These are phyloP conservation scores for Synergus itoensis DNA, from an alignment of 2,888 invertebrate genomes.

Conservation along the genomic window DNA sequence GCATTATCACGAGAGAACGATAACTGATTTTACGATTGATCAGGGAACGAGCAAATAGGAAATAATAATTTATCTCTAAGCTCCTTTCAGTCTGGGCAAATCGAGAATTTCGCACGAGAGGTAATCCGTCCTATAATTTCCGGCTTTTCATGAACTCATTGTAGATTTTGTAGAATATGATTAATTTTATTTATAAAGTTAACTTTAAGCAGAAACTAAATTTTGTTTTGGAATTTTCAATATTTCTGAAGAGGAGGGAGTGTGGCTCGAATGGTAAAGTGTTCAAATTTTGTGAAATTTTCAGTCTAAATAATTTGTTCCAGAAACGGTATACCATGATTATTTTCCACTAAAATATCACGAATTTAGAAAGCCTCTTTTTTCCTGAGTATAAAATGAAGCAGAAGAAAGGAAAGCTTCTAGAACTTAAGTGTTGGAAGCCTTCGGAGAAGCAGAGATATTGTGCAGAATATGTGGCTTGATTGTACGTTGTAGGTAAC, in stretches of 20 bases:
- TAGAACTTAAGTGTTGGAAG: background rate
- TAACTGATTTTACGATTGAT: conserved; percentile 6
- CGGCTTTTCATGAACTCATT: background rate
- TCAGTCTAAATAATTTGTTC: background rate
- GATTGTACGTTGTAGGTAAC: background rate
- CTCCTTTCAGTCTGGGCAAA: background rate
- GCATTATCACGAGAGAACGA: background rate
- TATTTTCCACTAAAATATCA: background rate
- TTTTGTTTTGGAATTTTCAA: background rate
- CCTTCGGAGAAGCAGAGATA: background rate
- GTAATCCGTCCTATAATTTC: background rate
- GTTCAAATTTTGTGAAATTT: too few relatives aligned
- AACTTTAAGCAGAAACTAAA: background rate
- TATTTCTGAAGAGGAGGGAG: too few relatives aligned
- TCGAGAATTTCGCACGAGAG: background rate
- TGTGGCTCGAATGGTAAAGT: too few relatives aligned
- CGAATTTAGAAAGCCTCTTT: background rate
- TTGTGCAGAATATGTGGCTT: background rate
- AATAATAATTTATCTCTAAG: conserved; percentile 3
- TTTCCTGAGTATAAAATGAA: background rate
- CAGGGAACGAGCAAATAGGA: background rate
- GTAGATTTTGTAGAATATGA: background rate
- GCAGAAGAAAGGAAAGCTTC: background rate
- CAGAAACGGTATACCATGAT: background rate
- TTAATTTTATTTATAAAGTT: background rate